A percentile compares a stretch with the other conserved stretches of the same genome.
Conservation (phyloP, 2,888 invertebrate species). For the Caenorhabditis angaria region DNA sequence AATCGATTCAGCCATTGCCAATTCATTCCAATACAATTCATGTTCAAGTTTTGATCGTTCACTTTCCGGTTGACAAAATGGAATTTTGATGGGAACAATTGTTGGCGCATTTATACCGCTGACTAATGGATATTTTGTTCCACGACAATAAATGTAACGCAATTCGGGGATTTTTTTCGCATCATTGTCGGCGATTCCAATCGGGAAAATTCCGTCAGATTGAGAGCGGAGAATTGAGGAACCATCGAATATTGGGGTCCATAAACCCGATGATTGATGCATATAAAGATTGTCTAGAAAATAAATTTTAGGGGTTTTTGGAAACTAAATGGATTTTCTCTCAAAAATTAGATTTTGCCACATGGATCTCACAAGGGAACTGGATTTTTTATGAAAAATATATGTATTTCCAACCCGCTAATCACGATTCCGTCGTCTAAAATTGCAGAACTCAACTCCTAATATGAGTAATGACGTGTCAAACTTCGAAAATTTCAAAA, state of each 20-base stretch:
- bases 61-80: constrained; percentile 50
- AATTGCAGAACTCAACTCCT: no score
- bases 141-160: constrained; percentile 64
- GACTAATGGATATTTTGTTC: constrained; percentile 45
- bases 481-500: no score
- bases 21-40: constrained; percentile 55
- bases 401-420: no score
- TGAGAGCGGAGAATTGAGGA: constrained; percentile 39
- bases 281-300: constrained; percentile 42
- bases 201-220: constrained; percentile 64
- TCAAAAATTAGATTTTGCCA: neutral
- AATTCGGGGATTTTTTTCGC: constrained; percentile 12
- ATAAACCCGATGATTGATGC: constrained; percentile 48
- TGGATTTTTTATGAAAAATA: constrained; percentile 1
- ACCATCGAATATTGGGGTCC: constrained; percentile 66
- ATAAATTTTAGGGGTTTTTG: neutral
- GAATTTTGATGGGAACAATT: constrained; percentile 52
- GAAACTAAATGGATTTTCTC: neutral
- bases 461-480: no score
- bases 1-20: constrained; percentile 36
- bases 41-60: constrained; percentile 52
- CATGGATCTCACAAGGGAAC: neutral
- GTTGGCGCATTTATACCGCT: constrained; percentile 48
- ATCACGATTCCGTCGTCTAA: no score
- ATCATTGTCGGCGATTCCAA: constrained; percentile 48